Evolutionary conservation across 2,797 vertebrate genomes (phyloP), one percentile per base, ranked within the genome.

Genomic region (Darevskia mixta): DNA sequence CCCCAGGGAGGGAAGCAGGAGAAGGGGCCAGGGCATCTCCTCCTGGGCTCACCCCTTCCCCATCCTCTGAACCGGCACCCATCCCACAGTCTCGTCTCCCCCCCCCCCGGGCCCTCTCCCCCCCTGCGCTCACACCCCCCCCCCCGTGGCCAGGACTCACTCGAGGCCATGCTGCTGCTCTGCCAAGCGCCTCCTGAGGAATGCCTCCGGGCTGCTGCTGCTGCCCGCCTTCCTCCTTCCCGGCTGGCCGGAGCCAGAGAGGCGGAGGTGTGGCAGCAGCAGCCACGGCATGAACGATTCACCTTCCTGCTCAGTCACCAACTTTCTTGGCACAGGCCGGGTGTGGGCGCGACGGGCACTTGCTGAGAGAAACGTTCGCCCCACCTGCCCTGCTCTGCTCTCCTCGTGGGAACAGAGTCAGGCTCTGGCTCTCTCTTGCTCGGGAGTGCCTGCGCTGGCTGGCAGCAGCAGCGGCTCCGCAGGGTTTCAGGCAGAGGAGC

Each of bases 251-350:
- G 45, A 78, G 49, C 83, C 79, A 41, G 29, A 25, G 61, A 77
- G 88, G 45, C 72, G 9, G 43, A 17, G 88, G 84, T 69, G 84
- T 41, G 88, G 88, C 88, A 18, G 17, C 88, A 18, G 15, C 73
- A n/a, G 43, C 58, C 38, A 3, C 27, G 25, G 75, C 61, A 25
- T 67, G 84, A n/a, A 69, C 38, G 9, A 67, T 38, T 85, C 77
- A 79, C 87, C 77, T 85, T 66, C 83, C 82, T 80, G 55, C 38
- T 90, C 94, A 87, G 72, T 92, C 95, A 95, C 95, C 94, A 93
- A 92, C 94, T 95, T 95, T 92, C 93, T 94, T 95, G 95, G 93
- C 90, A 58, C 69, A 18, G 8, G 32, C 32, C 41, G 8, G 75
- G 75, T 4, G 23, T 79, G 82, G 75, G 66, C 18, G 82, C 45